Conservation (phyloP, 2,888 invertebrate genomes). For the Troilus luridus region DNA sequence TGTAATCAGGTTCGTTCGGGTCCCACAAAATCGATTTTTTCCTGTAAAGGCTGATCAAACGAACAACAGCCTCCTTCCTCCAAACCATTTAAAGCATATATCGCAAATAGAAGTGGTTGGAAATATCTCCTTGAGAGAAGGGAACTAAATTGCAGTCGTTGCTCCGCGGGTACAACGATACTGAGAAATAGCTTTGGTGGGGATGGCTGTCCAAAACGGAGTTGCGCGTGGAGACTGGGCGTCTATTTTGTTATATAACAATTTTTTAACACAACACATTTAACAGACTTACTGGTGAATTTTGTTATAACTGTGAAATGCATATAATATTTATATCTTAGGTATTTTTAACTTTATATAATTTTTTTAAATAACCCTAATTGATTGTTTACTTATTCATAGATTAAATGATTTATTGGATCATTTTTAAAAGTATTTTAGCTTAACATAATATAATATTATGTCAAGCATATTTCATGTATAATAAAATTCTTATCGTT, state of each 20-base stretch:
- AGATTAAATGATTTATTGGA: too few relatives aligned
- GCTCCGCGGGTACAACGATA: not conserved
- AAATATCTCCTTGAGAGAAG: not conserved
- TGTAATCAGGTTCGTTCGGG: not conserved
- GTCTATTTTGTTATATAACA: not conserved
- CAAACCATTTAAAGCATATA: not conserved
- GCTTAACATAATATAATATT: too few relatives aligned
- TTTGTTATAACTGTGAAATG: not conserved
- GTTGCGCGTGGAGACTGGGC: not conserved
- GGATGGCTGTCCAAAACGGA: not conserved
- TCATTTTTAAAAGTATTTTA: too few relatives aligned
- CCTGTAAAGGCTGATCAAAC: slow-evolving; percentile 1
- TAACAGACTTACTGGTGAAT: not conserved
- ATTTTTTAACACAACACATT: not conserved
- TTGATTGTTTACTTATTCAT: too few relatives aligned
- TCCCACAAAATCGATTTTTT: not conserved
- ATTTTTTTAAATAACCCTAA: too few relatives aligned
- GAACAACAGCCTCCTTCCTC: not conserved
- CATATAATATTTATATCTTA: not conserved
- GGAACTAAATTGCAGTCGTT: not conserved
- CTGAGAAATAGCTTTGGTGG: not conserved
- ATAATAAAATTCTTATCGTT: too few relatives aligned
- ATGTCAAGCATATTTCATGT: too few relatives aligned
- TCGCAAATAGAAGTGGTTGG: not conserved
- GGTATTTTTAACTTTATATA: too few relatives aligned